Evolutionary conservation across 2,888 invertebrate genomes (phyloP).

Genomic region (Eueremaeus valkanovi): DNA sequence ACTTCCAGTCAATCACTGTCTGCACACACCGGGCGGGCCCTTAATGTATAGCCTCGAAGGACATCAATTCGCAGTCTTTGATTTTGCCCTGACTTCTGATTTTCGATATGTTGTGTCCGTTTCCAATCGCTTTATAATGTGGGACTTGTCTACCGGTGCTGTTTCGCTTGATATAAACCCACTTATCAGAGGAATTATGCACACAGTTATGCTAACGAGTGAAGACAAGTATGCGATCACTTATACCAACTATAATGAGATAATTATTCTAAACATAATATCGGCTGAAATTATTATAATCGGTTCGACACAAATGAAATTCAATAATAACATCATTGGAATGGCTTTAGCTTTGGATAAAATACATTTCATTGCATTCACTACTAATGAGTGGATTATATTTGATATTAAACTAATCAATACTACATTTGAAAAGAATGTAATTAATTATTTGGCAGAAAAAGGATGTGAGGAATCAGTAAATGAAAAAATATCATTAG

Average conservation of each 20-base stretch:
- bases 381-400: slow-evolving; percentile 66
- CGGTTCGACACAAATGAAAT: background rate
- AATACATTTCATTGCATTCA: slow-evolving; percentile 71
- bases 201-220: slow-evolving; percentile 81
- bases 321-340: slow-evolving; percentile 59
- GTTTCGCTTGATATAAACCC: slow-evolving; percentile 81
- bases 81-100: slow-evolving; percentile 81
- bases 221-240: slow-evolving; percentile 95
- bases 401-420: slow-evolving; percentile 55
- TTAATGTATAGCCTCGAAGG: slow-evolving; percentile 96
- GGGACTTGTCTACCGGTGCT: slow-evolving; percentile 93
- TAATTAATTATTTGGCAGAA: background rate
- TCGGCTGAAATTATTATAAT: slow-evolving; percentile 78
- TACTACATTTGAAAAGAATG: background rate
- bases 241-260: slow-evolving; percentile 92
- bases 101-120: slow-evolving; percentile 90
- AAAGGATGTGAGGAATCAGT: background rate
- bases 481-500: slow-evolving; percentile 9
- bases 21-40: slow-evolving; percentile 98
- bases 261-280: slow-evolving; percentile 81
- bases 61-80: slow-evolving; percentile 95
- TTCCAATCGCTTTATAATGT: slow-evolving; percentile 93
- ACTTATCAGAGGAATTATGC: slow-evolving; percentile 92
- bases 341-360: slow-evolving; percentile 60
- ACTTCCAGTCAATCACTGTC: slow-evolving; percentile 87